Base-by-base conservation (phyloP, 2,888 invertebrate species). In the Mesochorus sp. region DNA sequence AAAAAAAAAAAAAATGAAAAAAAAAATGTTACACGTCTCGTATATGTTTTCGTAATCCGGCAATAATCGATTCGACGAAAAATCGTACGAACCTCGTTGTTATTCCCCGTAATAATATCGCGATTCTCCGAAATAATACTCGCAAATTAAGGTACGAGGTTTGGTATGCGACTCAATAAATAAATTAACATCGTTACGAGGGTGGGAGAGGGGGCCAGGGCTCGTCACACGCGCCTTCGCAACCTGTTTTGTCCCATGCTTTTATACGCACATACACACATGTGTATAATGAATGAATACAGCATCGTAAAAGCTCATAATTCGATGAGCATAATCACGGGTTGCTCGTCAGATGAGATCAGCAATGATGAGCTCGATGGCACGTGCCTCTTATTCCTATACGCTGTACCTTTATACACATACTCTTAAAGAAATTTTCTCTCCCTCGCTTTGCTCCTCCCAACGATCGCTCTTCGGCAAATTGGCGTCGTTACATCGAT, bases 401-500 rank as follows among this genome's bases (percentile, higher is more conserved):
- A 44, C 70, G 19, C 24, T 14, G 19, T 67, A 49, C 12, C 6
- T 26, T 3, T 24, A 21, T 44, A 19, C 17, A 24, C n/a, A 51
- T 24, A 51, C 12, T 24, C 3, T 4, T n/a, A 26, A 24, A 14
- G 12, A 31, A 19, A 24, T 26, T 12, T 26, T 5, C n/a, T 14
- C n/a, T 14, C 31, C 6, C 14, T 4, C 34, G 10, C 28, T 42
- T 10, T 17, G 4, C 17, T 26, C 42, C n/a, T 12, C 14, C 4
- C 79, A 53, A 44, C 67, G 62, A 31, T 42, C 59, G 62, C 67
- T 76, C 66, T 55, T 78, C 73, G 59, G 70, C 81, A 71, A 81
- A 81, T 80, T 73, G 68, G 76, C 59, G 67, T 34, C 76, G 53
- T 81, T 76, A 78, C n/a, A n/a, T 62, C 70, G 37, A 26, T 37